Percentiles rank a stretch among this genome's conserved stretches.
Conservation (phyloP, 2,113 vertebrate genomes). For the Otis tarda region DNA sequence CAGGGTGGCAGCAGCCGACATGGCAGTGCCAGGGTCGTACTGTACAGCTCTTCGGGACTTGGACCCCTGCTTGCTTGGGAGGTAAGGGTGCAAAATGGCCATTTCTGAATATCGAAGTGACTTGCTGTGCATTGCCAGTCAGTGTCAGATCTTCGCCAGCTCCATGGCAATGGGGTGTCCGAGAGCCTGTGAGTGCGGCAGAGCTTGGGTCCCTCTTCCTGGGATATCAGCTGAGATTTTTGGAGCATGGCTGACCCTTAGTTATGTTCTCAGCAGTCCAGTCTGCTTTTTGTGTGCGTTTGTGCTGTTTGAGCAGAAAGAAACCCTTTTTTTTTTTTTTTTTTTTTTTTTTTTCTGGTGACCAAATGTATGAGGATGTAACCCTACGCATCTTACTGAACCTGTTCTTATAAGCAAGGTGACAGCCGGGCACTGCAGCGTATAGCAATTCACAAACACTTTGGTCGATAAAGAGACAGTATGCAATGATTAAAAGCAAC, state of each 20-base stretch:
- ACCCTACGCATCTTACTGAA: neutral
- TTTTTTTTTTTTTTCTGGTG: neutral
- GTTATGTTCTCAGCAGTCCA: neutral
- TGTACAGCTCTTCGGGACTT: neutral
- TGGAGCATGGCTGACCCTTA: neutral
- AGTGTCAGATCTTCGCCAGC: neutral
- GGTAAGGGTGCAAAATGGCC: neutral
- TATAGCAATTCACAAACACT: neutral
- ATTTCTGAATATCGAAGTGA: neutral
- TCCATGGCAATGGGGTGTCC: accelerated
- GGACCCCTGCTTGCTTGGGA: neutral
- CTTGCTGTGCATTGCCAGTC: accelerated
- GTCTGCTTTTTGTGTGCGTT: neutral
- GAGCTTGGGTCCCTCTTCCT: neutral
- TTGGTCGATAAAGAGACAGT: neutral
- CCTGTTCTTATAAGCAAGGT: neutral
- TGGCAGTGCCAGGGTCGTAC: accelerated
- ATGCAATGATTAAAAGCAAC: neutral
- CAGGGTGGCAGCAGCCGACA: neutral
- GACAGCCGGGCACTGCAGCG: neutral
- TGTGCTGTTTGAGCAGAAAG: neutral
- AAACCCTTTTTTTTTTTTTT: neutral
- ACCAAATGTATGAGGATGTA: neutral
- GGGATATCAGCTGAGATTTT: neutral
- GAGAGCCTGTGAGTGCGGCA: neutral